phyloP scores from a whole-genome alignment of 30 jellyfish, hydroid and myxozoan species.

The Nemopilema nomurai region DNA sequence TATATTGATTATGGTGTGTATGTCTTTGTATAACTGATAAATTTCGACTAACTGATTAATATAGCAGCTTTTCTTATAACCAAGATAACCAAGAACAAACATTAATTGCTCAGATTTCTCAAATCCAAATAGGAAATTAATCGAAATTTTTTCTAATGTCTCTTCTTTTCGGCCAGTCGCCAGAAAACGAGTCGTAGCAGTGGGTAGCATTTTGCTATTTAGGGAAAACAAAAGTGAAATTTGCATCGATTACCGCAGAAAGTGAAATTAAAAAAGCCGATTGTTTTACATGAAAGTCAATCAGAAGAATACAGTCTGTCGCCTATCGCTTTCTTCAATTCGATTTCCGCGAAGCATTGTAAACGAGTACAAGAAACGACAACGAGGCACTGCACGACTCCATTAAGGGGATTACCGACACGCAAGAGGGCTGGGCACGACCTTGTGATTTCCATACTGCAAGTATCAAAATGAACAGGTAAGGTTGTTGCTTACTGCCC shows the following conservation, averaged over 20 bases:
- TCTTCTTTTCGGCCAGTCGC: too few relatives aligned
- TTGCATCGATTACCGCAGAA: not conserved
- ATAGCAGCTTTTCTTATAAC: too few relatives aligned
- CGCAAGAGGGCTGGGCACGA: not conserved
- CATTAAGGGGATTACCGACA: not conserved
- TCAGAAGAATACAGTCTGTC: not conserved
- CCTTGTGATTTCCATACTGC: not conserved
- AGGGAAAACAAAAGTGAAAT: not conserved
- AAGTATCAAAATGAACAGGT: not conserved
- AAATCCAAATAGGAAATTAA: too few relatives aligned
- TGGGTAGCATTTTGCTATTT: not conserved
- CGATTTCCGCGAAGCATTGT: not conserved
- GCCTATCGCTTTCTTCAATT: not conserved
- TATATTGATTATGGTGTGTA: too few relatives aligned
- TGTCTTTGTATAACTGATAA: too few relatives aligned
- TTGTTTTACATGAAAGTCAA: not conserved
- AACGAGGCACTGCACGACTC: conserved; percentile 20
- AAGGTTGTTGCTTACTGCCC: not conserved
- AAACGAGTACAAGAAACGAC: not conserved
- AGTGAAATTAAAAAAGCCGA: not conserved
- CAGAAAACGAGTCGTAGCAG: not conserved
- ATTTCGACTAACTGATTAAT: too few relatives aligned
- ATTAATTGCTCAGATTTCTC: too few relatives aligned
- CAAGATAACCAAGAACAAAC: too few relatives aligned
- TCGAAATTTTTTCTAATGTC: too few relatives aligned